Conservation (phyloP, 2,888 invertebrate species). For the Campoplex capitator region DNA sequence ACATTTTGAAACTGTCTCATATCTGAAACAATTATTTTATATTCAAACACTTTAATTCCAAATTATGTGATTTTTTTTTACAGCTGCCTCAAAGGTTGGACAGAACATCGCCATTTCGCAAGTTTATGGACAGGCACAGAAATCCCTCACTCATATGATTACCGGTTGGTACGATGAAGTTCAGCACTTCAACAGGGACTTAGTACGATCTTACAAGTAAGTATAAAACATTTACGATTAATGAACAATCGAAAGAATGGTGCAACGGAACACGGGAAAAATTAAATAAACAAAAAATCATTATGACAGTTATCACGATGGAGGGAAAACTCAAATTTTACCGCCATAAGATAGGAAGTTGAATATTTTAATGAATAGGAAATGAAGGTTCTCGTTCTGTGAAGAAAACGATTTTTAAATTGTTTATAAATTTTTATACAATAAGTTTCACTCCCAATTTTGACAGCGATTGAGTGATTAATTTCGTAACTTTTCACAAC, state of each 20-base stretch:
- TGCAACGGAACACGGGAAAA: background rate
- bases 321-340: background rate
- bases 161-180: constrained; percentile 84
- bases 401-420: background rate
- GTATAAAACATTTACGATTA: background rate
- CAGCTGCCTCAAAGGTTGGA: constrained; percentile 57
- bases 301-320: background rate
- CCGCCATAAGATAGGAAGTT: too few relatives aligned
- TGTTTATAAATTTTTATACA: background rate
- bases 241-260: background rate
- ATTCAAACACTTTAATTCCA: background rate
- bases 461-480: background rate
- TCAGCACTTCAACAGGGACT: constrained; percentile 71
- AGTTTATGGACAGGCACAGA: background rate
- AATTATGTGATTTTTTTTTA: background rate
- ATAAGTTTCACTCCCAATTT: background rate
- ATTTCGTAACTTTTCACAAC: background rate
- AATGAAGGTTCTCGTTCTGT: background rate
- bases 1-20: too few relatives aligned
- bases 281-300: background rate
- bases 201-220: constrained; percentile 59
- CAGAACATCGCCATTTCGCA: constrained; percentile 66
- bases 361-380: background rate
- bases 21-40: too few relatives aligned
- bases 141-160: constrained; percentile 63